These are phyloP conservation scores for Leptoteleia sp. DNA, from an alignment of 1,140 invertebrate genomes.

Conservation along the genomic window DNA sequence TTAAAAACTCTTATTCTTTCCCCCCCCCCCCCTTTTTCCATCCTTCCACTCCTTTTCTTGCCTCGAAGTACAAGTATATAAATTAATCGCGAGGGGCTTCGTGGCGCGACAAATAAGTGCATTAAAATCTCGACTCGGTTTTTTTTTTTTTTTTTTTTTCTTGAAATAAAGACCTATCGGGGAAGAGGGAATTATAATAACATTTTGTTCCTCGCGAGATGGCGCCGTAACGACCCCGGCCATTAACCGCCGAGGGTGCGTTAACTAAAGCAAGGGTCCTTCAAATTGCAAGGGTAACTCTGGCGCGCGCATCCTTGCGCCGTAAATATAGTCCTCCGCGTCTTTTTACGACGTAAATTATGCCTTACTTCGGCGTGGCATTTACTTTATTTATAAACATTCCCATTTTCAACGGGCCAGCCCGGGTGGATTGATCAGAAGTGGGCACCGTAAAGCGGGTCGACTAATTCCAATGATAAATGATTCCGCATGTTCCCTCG, in stretches of 20 bases:
- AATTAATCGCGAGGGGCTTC: not conserved
- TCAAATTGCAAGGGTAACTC: conserved; percentile 29
- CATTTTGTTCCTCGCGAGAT: conserved; percentile 19
- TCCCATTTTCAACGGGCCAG: not conserved
- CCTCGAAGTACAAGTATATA: no score
- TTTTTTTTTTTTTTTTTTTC: no score
- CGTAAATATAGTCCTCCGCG: not conserved
- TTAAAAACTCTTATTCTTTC: no score
- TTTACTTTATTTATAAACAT: conserved; percentile 16
- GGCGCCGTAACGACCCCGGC: conserved; percentile 19
- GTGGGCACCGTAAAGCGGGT: not conserved
- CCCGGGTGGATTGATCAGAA: not conserved
- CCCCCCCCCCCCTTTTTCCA: no score
- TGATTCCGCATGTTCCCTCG: conserved; percentile 1
- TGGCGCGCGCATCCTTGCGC: conserved; percentile 1
- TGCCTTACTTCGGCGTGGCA: not conserved
- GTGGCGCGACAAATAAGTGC: not conserved
- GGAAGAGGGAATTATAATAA: conserved; percentile 18
- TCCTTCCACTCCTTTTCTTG: no score
- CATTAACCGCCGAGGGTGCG: conserved; percentile 36
- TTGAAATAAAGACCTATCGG: not conserved
- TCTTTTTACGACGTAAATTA: conserved; percentile 14
- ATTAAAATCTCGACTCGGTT: not conserved
- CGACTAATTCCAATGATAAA: conserved; percentile 2
- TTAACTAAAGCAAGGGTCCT: conserved; percentile 39